Percentiles rank a stretch among this genome's conserved stretches.
Conservation (phyloP, 2,797 vertebrate genomes). For the Micrastur ruficollis region DNA sequence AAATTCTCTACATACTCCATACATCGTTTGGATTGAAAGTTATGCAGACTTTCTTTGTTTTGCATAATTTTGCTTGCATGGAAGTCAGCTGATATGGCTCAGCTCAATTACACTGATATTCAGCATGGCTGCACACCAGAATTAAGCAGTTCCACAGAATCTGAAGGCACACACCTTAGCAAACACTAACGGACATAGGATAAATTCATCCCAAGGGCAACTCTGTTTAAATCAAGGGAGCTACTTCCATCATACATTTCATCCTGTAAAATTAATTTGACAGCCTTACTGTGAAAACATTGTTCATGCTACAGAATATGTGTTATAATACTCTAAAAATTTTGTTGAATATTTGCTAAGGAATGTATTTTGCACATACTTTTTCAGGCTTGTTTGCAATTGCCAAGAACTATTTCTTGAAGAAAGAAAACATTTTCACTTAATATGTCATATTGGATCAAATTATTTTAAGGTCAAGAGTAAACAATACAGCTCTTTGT, state of each 20-base stretch:
- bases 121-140: not conserved
- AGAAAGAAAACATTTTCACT: conserved; percentile 32
- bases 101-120: not conserved
- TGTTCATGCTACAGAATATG: not conserved
- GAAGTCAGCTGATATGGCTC: not conserved
- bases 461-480: conserved; percentile 29
- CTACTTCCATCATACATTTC: not conserved
- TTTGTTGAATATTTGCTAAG: not conserved
- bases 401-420: conserved; percentile 20
- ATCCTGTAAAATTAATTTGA: conserved; percentile 9
- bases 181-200: not conserved
- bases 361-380: not conserved
- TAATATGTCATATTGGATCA: conserved; percentile 18
- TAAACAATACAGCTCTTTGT: conserved; percentile 33
- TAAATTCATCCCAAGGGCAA: conserved; percentile 2
- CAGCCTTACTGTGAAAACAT: not conserved
- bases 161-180: not conserved
- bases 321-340: not conserved
- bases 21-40: not conserved
- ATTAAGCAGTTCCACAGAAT: not conserved
- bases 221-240: not conserved
- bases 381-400: not conserved
- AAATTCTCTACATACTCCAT: not conserved
- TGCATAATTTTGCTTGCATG: not conserved
- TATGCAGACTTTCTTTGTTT: not conserved